Base-by-base conservation (phyloP, 2,888 invertebrate species). In the Saturnia japonica region DNA sequence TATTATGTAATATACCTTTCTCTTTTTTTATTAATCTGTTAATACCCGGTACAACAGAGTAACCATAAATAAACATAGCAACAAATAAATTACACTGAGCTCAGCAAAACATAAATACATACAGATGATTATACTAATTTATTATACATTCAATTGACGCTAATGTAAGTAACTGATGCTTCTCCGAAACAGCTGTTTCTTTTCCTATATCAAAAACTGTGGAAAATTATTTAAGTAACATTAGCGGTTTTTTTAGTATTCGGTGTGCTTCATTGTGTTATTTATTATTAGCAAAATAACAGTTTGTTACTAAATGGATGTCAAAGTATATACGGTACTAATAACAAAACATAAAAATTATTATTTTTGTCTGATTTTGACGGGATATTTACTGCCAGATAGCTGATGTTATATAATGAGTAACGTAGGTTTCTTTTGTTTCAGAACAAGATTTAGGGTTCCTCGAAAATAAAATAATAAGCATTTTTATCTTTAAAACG, bases 1-100 rank as follows among this genome's bases (percentile, higher is more conserved):
- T 3, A 16, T 12, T 47, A 16, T 47, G 2, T 47, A n/a, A 47
- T 47, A 47, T 8, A 19, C 19, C 16, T 47, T 54, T n/a, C 54
- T 54, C 54, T 22, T 54, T n/a, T 51, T 54, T 54, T n/a, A 54
- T 54, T 54, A 54, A 54, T n/a, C 19, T 22, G n/a, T 54, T 54
- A 54, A 54, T 54, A 54, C 54, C 8, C n/a, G 11, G 11, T 22
- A n/a, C 11, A 11, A 54, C 22, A 54, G 54, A 54, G 22, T 2
- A 54, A n/a, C 11, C n/a, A 43, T 43, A 34, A 34, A 34, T 34
- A 54, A n/a, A 54, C 22, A 22, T 54, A 54, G 22, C 54, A 54
- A 11, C 54, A 22, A 54, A 54, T 54, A 54, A 54, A 54, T 54
- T 54, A 54, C 1, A 54, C 22, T 9, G n/a, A 54, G 54, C 54